Evolutionary conservation across 2,888 invertebrate species (phyloP), one percentile per base, ranked within the genome.

Genomic region (Glaucopsyche alexis): DNA sequence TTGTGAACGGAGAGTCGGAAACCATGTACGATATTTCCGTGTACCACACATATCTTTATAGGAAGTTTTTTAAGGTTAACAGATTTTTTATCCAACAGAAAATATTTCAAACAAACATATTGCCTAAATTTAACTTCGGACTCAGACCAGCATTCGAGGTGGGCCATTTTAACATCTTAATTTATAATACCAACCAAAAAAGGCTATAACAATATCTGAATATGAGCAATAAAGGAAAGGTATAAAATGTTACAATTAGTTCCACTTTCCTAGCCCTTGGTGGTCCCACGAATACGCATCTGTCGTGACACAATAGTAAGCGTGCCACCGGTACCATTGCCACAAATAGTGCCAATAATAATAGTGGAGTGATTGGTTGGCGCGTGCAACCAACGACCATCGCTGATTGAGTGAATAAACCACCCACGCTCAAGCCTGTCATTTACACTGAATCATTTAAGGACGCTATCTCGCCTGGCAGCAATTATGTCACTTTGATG

Each of bases 381-480:
- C 90, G 90, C 90, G 89, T 91, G 91, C 90, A 87, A 83, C 79
- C 82, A 85, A 86, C 87, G 81, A 81, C 86, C 87, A 80, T 82
- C 85, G 78, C 87, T 89, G 89, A 92, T 91, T 89, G 88, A 90
- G 80, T 81, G 80, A 82, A 86, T 87, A 88, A 88, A 89, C 91
- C 90, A 90, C 91, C 89, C 90, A 89, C 88, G 77, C 52, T 73
- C 67, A 71, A 74, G 75, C 69, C 83, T 82, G 84, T 85, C 86
- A 81, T 83, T 84, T 81, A 83, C 85, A 77, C 74, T 69, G 66
- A 71, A 70, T 69, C 49, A 69, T 69, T 69, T 29, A 49, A 69
- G 47, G 69, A 69, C 14, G 69, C 67, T 69, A 19, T 69, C 69
- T 69, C 29, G 67, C 29, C 49, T 69, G 47, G 38, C 45, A 11